Evolutionary conservation across 2,113 vertebrate genomes (phyloP), one percentile per base, ranked within the genome.

Genomic region (Petrocephalus zakoni): DNA sequence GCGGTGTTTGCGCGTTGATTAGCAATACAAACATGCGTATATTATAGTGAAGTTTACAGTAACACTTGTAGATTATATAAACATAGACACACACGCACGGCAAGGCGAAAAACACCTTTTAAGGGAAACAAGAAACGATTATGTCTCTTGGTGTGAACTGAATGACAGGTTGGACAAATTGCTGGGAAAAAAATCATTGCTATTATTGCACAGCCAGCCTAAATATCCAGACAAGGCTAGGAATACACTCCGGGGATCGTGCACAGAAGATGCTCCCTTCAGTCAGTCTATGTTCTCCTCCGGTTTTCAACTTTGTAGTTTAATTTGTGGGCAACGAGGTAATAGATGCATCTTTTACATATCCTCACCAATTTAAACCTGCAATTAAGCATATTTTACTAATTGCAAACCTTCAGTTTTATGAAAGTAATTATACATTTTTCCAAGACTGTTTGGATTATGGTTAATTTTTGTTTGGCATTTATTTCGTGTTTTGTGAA

Each of bases 1-100:
- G 91, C 72, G 58, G 85, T 90, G 90, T 92, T 91, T 93, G 89
- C 88, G 75, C 29, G 89, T 93, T 91, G 90, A 92, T 93, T 89
- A 92, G 86, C 90, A 91, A 90, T 90, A 84, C 90, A 91, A 91
- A 93, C 90, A 91, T 87, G 88, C 87, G 64, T 90, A 82, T 91
- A 58, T 85, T 72, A 86, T 72, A 75, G 49, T 17, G 25, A 22
- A 72, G 64, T 17, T 52, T 42, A 53, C 29, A 75, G 17, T 49
- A 86, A 85, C 49, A 72, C 61, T 42, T 51, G 51, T 89, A 46
- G 58, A 86, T 56, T 75, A 89, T 86, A 86, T 86, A 55, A 86
- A 68, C 58, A 89, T 11, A 29, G 46, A 82, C 68, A 61, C 86
- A 21, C 49, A 88, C 25, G 37, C 53, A 89, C 52, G 6, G 11